Base-by-base conservation (phyloP, 37 sponge, comb jelly and placozoan genomes). In the Hexactinellida sp. region DNA sequence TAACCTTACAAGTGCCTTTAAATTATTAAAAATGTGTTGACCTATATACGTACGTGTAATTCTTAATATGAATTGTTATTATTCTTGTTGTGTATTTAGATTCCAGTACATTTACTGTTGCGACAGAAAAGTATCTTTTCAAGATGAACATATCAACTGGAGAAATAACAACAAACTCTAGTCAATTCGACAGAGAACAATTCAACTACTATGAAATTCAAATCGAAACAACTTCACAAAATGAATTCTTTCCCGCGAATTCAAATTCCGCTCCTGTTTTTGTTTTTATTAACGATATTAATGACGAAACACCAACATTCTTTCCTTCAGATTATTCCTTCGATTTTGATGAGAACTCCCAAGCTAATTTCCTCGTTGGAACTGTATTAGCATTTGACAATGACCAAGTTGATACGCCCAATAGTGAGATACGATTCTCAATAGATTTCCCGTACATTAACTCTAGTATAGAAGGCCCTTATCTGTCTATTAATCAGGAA, bases 241-340 rank as follows among this genome's bases (percentile, higher is more conserved):
- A 3, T 32, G 34, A 5, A 10, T 63, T 63, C 34, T 5, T 21
- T 7, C 21, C 30, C 34, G 21, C 25, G 3, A 63, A 63, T 23
- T 21, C 30, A 25, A 63, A 63, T 23, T 7, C 21, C 3, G 76
- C 76, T 21, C 1, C 34, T 21, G 25, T 63, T 32, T 10, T 25
- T 7, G 30, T 63, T 25, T 21, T 23, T 25, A 63, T 63, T 7
- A 5, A 21, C 5, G 76, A 63, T 63, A 23, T 10, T 21, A 63
- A 63, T 63, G 76, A 90, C 39, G 85, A 84, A 36, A 21, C 85
- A 37, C 94, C 94, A 39, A 38, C 38, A 28, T 94, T 94, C 82
- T 23, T 7, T 28, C 76, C 76, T 63, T 5, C 3, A 21, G 13
- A 7, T 7, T 63, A 63, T n/a, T 5, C 3, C 13, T 63, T 63